Conservation (phyloP, 2,888 invertebrate genomes). For the Coenonympha arcania region DNA sequence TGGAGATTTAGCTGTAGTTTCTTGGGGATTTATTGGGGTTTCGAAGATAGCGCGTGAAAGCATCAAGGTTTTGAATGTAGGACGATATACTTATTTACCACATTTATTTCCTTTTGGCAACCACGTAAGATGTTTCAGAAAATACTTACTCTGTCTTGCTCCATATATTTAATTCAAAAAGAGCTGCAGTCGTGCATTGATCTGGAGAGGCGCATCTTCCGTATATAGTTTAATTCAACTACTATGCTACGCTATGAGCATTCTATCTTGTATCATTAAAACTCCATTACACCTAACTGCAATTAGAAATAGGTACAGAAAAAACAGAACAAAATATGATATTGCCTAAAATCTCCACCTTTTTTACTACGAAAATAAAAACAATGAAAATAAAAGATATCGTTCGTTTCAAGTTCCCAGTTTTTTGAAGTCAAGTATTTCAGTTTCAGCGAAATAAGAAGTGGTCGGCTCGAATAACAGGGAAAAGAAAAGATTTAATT, state of each 20-base stretch:
- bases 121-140: background rate
- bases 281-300: no score
- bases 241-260: no score
- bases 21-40: conserved; percentile 7
- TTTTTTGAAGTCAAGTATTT: background rate
- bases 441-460: background rate
- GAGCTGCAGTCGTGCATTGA: no score
- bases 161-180: no score
- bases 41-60: conserved; percentile 2
- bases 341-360: no score
- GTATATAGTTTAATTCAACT: no score
- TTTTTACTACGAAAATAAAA: background rate
- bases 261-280: no score
- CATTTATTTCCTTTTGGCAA: background rate
- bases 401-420: background rate
- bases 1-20: conserved; percentile 8
- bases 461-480: background rate
- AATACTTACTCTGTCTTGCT: no score
- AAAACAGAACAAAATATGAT: no score
- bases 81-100: background rate
- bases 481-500: background rate
- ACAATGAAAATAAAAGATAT: background rate
- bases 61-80: background rate
- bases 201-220: no score
- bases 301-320: no score